Base-by-base conservation (phyloP, 1,140 invertebrate species). In the Zaprionus nigranus region DNA sequence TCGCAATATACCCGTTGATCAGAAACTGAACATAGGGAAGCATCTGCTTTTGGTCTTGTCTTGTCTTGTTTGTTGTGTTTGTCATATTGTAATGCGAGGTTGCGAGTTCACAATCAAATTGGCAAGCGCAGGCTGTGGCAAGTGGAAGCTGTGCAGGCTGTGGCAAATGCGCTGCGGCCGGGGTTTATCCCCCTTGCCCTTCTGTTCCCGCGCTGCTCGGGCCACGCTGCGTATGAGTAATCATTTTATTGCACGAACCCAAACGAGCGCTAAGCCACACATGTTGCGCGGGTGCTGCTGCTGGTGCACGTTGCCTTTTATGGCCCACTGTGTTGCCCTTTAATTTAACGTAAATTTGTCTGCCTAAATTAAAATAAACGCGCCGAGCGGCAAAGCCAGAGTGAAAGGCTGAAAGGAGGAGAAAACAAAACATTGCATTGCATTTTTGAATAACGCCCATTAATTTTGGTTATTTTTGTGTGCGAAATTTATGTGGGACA, bases 231-330 rank as follows among this genome's bases (percentile, higher is more conserved):
- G 84, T 87, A 84, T 84, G 78, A 69, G 84, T 87, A 87, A 87
- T 87, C 81, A 88, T 78, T 84, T 84, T 88, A 84, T 88, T 87
- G 77, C 84, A 59, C 69, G 80, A 62, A 65, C 69, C 84, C 73
- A 56, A 61, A 82, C 78, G 60, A 56, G 65, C 66, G 82, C 54
- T 36, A 69, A 60, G 56, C 65, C 30, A 15, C 30, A 49, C 40
- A 26, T 26, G 24, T 26, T 26, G 24, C n/a, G 22, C 57, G 38
- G 58, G 11, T 22, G n/a, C 36, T 46, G 1, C 11, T 30, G 22
- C 36, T 46, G 1, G 6, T 30, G 22, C 38, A 58, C 56, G n/a
- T 68, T 22, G 73, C 76, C 68, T 74, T 82, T 79, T 82, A 77
- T 66, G 70, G 30, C 56, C 9, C 67, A 60, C 43, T 71, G 73